Conservation (phyloP, 2,888 invertebrate genomes). For the Craniophora ligustri region DNA sequence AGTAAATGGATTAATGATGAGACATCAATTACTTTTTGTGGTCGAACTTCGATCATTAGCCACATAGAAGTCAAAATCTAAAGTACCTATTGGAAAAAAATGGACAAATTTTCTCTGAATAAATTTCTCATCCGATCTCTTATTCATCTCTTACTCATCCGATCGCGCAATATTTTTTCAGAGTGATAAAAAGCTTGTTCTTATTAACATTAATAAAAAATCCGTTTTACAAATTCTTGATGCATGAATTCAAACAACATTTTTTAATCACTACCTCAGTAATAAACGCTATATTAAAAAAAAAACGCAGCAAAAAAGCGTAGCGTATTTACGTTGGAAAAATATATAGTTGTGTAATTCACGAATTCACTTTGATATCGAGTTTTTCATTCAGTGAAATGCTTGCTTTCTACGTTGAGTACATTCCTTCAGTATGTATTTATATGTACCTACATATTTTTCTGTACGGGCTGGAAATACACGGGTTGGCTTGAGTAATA, state of each 20-base stretch:
- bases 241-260: neutral
- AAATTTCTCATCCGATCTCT: too few relatives aligned
- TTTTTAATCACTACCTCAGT: neutral
- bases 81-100: too few relatives aligned
- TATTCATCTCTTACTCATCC: too few relatives aligned
- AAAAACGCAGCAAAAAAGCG: neutral
- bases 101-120: too few relatives aligned
- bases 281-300: constrained; percentile 1
- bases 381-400: constrained; percentile 44
- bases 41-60: too few relatives aligned
- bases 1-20: too few relatives aligned
- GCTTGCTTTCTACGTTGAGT: constrained; percentile 32
- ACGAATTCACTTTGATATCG: constrained; percentile 42
- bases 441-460: constrained; percentile 46
- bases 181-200: too few relatives aligned
- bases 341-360: constrained; percentile 15
- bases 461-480: constrained; percentile 24
- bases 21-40: too few relatives aligned
- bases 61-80: too few relatives aligned
- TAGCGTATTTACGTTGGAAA: neutral
- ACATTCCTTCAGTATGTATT: constrained; percentile 39
- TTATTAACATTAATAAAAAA: neutral
- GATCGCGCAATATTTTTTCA: too few relatives aligned
- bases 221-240: neutral
- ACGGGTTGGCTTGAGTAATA: constrained; percentile 44